Percentiles rank a stretch among this genome's conserved stretches.
These are phyloP conservation scores for Lichenostomus cassidix DNA, from an alignment of 2,113 vertebrate species.

Conservation along the genomic window DNA sequence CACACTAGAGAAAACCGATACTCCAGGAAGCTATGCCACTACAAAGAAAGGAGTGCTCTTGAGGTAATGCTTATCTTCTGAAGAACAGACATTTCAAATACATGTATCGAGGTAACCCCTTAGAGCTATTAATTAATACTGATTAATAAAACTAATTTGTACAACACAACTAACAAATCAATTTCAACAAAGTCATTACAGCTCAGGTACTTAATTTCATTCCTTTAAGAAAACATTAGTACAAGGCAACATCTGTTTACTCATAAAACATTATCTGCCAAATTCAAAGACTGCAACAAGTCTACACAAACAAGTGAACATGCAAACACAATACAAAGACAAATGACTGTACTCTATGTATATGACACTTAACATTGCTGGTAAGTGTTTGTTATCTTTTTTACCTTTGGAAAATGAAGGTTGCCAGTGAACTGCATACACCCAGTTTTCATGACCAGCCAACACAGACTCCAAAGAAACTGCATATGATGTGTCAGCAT, in stretches of 20 bases:
- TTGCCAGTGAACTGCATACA: constrained; percentile 94
- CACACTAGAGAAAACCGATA: background rate
- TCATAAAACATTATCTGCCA: background rate
- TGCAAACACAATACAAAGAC: background rate
- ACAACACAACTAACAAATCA: background rate
- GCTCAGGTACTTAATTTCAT: background rate
- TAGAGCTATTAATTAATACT: background rate
- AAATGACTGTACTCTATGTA: fast-evolving
- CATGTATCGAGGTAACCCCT: background rate
- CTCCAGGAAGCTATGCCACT: background rate
- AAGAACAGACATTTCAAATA: background rate
- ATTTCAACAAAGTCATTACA: background rate
- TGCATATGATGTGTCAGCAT: constrained; percentile 71
- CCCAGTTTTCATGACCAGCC: constrained; percentile 95
- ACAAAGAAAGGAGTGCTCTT: background rate
- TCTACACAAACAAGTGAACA: background rate
- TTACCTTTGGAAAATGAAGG: constrained; percentile 85
- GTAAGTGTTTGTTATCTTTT: background rate
- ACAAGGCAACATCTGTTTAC: background rate
- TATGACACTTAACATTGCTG: background rate
- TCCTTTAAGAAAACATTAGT: background rate
- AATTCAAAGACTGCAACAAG: background rate
- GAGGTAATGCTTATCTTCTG: background rate
- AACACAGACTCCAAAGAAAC: constrained; percentile 90
- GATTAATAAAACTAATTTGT: background rate